Conservation (phyloP, 2,113 vertebrate genomes). For the Numenius arquata region DNA sequence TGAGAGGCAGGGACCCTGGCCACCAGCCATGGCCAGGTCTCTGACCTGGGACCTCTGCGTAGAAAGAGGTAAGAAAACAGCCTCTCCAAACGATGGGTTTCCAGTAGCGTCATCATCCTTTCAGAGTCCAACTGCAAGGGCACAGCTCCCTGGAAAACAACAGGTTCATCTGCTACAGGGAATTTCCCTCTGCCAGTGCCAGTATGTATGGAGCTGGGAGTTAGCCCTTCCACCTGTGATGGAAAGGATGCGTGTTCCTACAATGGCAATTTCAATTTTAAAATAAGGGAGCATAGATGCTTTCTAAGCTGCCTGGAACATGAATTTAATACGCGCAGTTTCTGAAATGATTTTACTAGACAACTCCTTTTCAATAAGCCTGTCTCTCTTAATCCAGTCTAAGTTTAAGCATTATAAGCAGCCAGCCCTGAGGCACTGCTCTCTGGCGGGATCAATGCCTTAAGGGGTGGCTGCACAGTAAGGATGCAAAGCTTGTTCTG, state of each 20-base stretch:
- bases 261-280: not conserved
- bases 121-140: not conserved
- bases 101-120: not conserved
- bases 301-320: not conserved
- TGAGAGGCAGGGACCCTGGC: not conserved
- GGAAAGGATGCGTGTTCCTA: not conserved
- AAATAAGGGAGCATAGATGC: not conserved
- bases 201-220: not conserved
- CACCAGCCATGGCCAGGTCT: not conserved
- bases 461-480: not conserved
- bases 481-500: not conserved
- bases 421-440: not conserved
- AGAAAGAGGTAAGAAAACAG: not conserved
- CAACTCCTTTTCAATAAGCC: not conserved
- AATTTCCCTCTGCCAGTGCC: not conserved
- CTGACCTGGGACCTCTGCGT: not conserved
- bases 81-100: not conserved
- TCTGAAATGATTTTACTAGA: not conserved
- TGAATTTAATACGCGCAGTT: not conserved
- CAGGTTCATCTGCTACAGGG: rapidly evolving
- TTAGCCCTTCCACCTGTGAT: not conserved
- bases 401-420: not conserved
- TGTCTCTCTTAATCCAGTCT: not conserved
- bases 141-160: not conserved
- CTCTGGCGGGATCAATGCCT: not conserved